These are phyloP conservation scores for Heliornis fulica DNA, from an alignment of 2,113 vertebrate species.

Conservation along the genomic window DNA sequence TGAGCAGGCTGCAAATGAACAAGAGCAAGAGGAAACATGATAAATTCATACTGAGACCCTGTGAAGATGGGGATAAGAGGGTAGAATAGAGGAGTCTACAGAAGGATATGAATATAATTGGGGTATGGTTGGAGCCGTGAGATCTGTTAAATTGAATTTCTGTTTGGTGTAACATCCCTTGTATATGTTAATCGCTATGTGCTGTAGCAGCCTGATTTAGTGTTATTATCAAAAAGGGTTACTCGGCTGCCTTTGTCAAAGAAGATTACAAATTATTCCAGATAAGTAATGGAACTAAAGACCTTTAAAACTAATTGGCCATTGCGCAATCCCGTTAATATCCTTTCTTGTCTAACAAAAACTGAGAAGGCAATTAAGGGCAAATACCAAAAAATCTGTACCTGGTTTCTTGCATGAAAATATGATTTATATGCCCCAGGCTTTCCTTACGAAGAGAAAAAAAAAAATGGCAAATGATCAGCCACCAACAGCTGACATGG, in stretches of 20 bases:
- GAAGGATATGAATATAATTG: not conserved
- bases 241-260: slow-evolving; percentile 44
- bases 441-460: not conserved
- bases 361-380: slow-evolving; percentile 16
- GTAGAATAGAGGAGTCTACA: not conserved
- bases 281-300: slow-evolving; percentile 68
- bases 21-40: not conserved
- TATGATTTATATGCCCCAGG: not conserved
- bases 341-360: slow-evolving; percentile 45
- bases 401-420: not conserved
- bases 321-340: slow-evolving; percentile 42
- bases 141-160: slow-evolving; percentile 61
- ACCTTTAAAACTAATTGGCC: slow-evolving; percentile 68
- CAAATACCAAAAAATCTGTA: slow-evolving; percentile 46
- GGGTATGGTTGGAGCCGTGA: not conserved
- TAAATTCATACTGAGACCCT: not conserved
- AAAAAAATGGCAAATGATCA: not conserved
- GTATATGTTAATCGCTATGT: slow-evolving; percentile 53
- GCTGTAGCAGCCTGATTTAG: slow-evolving; percentile 53
- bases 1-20: not conserved
- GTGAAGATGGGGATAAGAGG: slow-evolving; percentile 27
- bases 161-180: slow-evolving; percentile 51
- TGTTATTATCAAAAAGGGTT: slow-evolving; percentile 55
- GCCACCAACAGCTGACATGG: not conserved
- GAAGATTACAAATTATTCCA: slow-evolving; percentile 66